phyloP scores from a whole-genome alignment of 2,888 invertebrate genomes.

The Rhagium mordax region DNA sequence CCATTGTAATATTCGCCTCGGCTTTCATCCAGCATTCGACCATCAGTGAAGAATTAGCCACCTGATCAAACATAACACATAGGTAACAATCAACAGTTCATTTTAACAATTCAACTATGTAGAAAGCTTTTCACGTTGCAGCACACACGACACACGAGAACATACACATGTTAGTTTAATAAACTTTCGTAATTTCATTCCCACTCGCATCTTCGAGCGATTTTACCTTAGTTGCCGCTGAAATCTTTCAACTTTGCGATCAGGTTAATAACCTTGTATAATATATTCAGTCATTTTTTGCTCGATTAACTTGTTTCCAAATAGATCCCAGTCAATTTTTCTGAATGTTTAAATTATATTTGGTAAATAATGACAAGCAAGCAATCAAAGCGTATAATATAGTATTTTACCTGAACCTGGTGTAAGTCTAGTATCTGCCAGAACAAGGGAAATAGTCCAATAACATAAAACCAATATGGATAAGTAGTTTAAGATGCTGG shows the following conservation, averaged over 20 bases:
- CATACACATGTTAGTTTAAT: slow-evolving; percentile 11
- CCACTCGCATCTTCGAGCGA: slow-evolving; percentile 20
- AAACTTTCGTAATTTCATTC: slow-evolving; percentile 28
- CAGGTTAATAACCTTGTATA: slow-evolving; percentile 40
- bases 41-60: neutral
- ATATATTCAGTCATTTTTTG: slow-evolving; percentile 31
- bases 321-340: neutral
- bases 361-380: too few relatives aligned
- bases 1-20: neutral
- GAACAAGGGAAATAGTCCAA: slow-evolving; percentile 59
- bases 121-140: slow-evolving; percentile 13
- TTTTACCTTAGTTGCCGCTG: slow-evolving; percentile 21
- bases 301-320: slow-evolving; percentile 35
- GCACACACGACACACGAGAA: neutral
- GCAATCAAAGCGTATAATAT: neutral
- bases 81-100: too few relatives aligned
- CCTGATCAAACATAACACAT: neutral
- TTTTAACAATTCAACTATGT: neutral
- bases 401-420: slow-evolving; percentile 47
- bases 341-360: neutral
- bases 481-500: slow-evolving; percentile 57
- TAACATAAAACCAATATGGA: slow-evolving; percentile 55
- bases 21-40: neutral
- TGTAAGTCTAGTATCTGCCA: slow-evolving; percentile 58
- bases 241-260: slow-evolving; percentile 37